These are phyloP conservation scores for Halcyon malimbica DNA, from an alignment of 2,113 vertebrate species.

Conservation along the genomic window DNA sequence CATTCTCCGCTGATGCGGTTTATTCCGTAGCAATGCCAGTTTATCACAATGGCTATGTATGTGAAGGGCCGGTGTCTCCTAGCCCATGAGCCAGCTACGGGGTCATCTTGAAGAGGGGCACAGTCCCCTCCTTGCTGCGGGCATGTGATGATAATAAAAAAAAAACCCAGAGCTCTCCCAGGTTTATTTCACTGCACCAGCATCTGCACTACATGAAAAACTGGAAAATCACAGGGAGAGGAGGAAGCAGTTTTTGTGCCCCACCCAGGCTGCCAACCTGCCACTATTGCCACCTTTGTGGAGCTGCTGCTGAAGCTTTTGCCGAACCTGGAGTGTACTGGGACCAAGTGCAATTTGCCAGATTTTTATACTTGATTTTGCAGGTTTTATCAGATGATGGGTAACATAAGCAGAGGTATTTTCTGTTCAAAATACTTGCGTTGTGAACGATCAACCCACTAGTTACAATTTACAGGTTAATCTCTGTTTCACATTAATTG, in stretches of 20 bases:
- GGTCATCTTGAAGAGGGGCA: neutral
- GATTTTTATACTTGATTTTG: neutral
- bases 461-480: neutral
- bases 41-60: rapidly evolving
- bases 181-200: neutral
- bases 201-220: neutral
- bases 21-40: neutral
- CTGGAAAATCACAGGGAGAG: neutral
- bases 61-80: neutral
- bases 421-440: neutral
- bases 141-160: rapidly evolving
- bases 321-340: neutral
- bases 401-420: neutral
- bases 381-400: neutral
- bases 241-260: neutral
- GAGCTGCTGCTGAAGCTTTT: neutral
- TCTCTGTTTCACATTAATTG: neutral
- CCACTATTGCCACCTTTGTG: rapidly evolving
- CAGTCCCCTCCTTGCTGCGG: neutral
- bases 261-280: rapidly evolving
- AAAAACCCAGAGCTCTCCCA: neutral
- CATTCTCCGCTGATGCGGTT: neutral
- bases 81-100: neutral
- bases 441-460: neutral
- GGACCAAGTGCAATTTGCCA: neutral